Percentiles rank a stretch among this genome's conserved stretches.
Conservation (phyloP, 2,888 invertebrate genomes). For the Pseudoips prasinana region DNA sequence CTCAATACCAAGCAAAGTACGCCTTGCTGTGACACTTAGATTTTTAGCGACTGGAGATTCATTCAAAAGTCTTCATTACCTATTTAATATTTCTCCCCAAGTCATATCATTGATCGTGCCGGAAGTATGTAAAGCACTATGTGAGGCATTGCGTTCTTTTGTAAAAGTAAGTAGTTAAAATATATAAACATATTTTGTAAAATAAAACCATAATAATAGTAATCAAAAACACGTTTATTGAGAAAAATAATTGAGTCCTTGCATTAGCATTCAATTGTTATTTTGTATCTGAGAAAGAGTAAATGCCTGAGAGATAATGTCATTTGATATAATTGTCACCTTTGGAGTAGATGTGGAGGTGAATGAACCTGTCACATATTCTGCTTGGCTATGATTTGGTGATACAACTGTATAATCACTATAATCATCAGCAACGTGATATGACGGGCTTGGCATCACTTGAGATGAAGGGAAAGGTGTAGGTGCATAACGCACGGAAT, state of each 20-base stretch:
- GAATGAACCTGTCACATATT: constrained; percentile 11
- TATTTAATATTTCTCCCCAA: constrained; percentile 6
- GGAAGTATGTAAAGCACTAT: constrained; percentile 6
- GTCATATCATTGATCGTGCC: constrained; percentile 5
- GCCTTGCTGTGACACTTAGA: constrained; percentile 5
- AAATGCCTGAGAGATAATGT: constrained; percentile 14
- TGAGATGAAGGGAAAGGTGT: constrained; percentile 12
- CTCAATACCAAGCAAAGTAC: constrained; percentile 5
- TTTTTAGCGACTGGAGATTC: constrained; percentile 10
- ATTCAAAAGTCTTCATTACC: constrained; percentile 3
- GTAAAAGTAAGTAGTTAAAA: constrained; percentile 22
- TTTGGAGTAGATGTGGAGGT: constrained; percentile 12
- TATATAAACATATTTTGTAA: constrained; percentile 1
- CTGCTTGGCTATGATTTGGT: constrained; percentile 9
- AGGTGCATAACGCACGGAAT: constrained; percentile 14
- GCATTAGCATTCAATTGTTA: constrained; percentile 12
- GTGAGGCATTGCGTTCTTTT: constrained; percentile 12
- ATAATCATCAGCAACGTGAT: constrained; percentile 14
- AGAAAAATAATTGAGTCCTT: constrained; percentile 11
- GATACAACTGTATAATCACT: constrained; percentile 10
- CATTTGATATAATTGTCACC: constrained; percentile 15
- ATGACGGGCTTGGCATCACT: constrained; percentile 5
- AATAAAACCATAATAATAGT: constrained; percentile 6
- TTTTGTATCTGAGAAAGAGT: constrained; percentile 14
- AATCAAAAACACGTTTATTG: constrained; percentile 14